These are phyloP conservation scores for Bambusicola thoracicus DNA, from an alignment of 2,113 vertebrate species.

Conservation along the genomic window DNA sequence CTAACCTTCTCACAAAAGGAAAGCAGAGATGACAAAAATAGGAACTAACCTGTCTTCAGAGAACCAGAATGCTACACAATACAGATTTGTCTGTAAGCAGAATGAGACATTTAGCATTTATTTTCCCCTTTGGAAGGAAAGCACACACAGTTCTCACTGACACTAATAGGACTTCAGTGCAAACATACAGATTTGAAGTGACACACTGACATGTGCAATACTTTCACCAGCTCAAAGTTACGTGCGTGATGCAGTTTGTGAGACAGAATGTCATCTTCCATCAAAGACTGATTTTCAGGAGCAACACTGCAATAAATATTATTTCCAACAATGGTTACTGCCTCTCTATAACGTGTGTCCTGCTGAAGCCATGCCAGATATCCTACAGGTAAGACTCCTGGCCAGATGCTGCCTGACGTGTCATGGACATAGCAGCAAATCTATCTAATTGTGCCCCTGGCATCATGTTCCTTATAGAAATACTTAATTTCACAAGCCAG, in stretches of 20 bases:
- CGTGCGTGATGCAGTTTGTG: neutral
- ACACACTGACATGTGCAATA: accelerated
- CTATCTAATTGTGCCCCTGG: neutral
- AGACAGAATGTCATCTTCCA: neutral
- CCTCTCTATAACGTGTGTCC: neutral
- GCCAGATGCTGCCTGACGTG: neutral
- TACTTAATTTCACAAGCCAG: neutral
- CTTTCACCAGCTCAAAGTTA: neutral
- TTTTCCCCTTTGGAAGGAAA: neutral
- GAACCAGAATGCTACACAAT: neutral
- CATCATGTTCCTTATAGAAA: neutral
- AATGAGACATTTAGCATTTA: neutral
- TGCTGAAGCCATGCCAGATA: neutral
- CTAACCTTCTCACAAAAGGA: neutral
- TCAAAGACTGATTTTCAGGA: neutral
- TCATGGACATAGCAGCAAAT: neutral
- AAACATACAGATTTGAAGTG: neutral
- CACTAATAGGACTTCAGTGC: neutral
- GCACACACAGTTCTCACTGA: neutral
- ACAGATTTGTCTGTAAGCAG: neutral
- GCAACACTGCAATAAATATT: neutral
- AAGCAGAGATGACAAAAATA: neutral
- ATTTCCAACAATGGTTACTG: neutral
- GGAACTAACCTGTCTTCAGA: neutral
- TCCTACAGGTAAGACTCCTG: neutral